A percentile compares a stretch with the other conserved stretches of the same genome.
Conservation (phyloP, 2,888 invertebrate species). For the Pemphredon lugubris region DNA sequence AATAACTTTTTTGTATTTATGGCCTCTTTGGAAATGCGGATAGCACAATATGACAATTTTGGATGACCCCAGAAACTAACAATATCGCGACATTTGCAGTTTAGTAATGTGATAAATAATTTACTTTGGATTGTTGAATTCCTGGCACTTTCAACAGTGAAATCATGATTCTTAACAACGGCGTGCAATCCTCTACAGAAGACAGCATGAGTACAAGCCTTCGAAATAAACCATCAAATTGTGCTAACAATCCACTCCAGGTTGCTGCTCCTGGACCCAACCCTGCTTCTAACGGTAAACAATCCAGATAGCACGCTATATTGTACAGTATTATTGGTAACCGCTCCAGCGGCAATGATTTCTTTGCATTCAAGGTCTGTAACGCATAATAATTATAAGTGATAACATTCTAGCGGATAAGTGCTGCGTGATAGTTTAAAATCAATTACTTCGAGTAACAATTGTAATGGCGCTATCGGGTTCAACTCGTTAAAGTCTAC, state of each 20-base stretch:
- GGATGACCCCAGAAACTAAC: no score
- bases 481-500: conserved; percentile 98
- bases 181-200: conserved; percentile 87
- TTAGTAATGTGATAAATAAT: background rate
- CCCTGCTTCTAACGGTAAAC: conserved; percentile 91
- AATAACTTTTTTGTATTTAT: no score
- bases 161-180: conserved; percentile 89
- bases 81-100: no score
- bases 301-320: conserved; percentile 96
- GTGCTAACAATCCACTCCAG: conserved; percentile 91
- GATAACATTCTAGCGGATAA: background rate
- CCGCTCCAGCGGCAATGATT: conserved; percentile 87
- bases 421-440: no score
- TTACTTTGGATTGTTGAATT: conserved; percentile 90
- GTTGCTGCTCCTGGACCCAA: conserved; percentile 86
- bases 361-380: conserved; percentile 89
- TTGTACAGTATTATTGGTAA: conserved; percentile 93
- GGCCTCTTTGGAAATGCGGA: no score
- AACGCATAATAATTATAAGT: conserved; percentile 57
- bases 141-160: conserved; percentile 92
- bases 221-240: conserved; percentile 93
- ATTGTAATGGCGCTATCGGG: conserved; percentile 95
- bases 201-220: conserved; percentile 87
- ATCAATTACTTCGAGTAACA: conserved; percentile 91
- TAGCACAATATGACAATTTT: no score